phyloP scores from a whole-genome alignment of 2,888 invertebrate genomes.

The Polydrusus pterygomalis region DNA sequence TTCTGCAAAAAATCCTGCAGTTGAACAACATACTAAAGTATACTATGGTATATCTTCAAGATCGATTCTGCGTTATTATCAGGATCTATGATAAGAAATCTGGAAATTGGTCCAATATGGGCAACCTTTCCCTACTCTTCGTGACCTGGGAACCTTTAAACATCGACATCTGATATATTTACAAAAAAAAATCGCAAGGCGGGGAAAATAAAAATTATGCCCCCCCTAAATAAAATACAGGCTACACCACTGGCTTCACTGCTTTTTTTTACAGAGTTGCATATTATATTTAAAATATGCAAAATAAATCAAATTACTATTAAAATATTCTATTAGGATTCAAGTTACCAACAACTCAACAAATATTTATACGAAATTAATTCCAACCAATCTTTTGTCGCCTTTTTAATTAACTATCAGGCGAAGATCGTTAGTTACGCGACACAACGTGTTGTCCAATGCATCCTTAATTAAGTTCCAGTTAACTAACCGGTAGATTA shows the following conservation, averaged over 20 bases:
- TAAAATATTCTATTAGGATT: constrained; percentile 9
- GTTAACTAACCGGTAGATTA: constrained; percentile 45
- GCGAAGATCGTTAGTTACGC: constrained; percentile 40
- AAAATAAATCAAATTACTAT: constrained; percentile 3
- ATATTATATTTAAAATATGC: not conserved
- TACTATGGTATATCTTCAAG: too few relatives aligned
- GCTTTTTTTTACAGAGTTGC: not conserved
- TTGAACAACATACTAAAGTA: too few relatives aligned
- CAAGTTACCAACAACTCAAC: constrained; percentile 4
- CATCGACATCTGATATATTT: too few relatives aligned
- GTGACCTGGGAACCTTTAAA: too few relatives aligned
- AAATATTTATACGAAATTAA: constrained; percentile 49
- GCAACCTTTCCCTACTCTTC: too few relatives aligned
- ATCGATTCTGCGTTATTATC: too few relatives aligned
- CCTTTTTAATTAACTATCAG: constrained; percentile 45
- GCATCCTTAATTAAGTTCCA: constrained; percentile 45
- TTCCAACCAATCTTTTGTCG: constrained; percentile 40
- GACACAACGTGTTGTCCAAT: constrained; percentile 28
- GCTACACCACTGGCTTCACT: not conserved
- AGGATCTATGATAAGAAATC: too few relatives aligned
- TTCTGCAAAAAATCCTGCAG: too few relatives aligned
- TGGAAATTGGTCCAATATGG: too few relatives aligned
- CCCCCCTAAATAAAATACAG: too few relatives aligned
- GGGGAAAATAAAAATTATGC: too few relatives aligned
- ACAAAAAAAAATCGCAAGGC: too few relatives aligned